A percentile compares a stretch with the other conserved stretches of the same genome.
Conservation (phyloP, 1,140 invertebrate genomes). For the Polypedilum pembai region DNA sequence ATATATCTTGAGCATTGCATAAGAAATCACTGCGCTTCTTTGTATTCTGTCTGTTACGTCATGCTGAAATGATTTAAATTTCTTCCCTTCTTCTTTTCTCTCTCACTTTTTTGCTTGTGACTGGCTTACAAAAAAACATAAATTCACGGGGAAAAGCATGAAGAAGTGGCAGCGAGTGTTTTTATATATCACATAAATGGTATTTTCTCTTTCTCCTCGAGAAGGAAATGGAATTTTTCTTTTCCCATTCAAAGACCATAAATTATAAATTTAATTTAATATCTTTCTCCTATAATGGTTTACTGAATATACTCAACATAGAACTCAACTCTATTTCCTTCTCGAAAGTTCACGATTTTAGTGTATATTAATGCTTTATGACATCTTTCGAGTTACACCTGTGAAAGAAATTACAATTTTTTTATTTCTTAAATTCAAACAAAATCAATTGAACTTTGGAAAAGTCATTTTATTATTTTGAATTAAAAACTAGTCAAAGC, state of each 20-base stretch:
- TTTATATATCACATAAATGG: not conserved
- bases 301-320: not conserved
- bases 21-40: not conserved
- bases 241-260: not conserved
- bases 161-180: not conserved
- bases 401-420: too few species aligned
- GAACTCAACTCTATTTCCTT: too few species aligned
- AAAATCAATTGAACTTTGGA: too few species aligned
- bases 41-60: not conserved
- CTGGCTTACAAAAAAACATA: not conserved
- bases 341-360: too few species aligned
- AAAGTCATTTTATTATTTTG: too few species aligned
- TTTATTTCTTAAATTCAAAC: too few species aligned
- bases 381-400: too few species aligned
- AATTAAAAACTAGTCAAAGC: too few species aligned
- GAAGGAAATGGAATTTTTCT: not conserved
- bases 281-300: not conserved
- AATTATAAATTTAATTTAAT: slow-evolving; percentile 20
- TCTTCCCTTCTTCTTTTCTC: not conserved
- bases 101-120: not conserved
- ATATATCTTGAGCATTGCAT: too few species aligned
- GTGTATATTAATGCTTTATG: too few species aligned
- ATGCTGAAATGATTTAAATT: slow-evolving; percentile 1
- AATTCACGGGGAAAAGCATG: too few species aligned
- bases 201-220: not conserved